A percentile compares a stretch with the other conserved stretches of the same genome.
Evolutionary conservation across 2,797 vertebrate species (phyloP).

Genomic region (Gymnothorax reevesii): DNA sequence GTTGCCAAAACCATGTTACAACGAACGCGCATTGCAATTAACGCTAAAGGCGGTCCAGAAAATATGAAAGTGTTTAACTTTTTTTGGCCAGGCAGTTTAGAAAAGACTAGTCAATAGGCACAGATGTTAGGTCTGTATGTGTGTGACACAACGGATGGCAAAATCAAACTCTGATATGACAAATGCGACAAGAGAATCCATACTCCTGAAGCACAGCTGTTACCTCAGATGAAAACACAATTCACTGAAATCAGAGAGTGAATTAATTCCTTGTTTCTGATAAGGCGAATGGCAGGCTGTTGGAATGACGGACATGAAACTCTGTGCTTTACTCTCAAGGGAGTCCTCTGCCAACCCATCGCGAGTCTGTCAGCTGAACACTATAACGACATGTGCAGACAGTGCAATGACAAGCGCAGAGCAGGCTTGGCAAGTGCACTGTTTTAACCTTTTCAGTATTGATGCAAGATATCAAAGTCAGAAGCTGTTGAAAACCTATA

Average conservation of each 20-base stretch:
- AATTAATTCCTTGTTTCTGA: slow-evolving; percentile 20
- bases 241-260: background rate
- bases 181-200: slow-evolving; percentile 7
- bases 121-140: background rate
- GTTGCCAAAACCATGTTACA: too few relatives aligned
- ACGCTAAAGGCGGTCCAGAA: too few relatives aligned
- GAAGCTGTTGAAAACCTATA: too few relatives aligned
- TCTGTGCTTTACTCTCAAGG: slow-evolving; percentile 5
- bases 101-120: background rate
- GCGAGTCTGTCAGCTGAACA: background rate
- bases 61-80: too few relatives aligned
- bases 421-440: background rate
- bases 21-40: too few relatives aligned
- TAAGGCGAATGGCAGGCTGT: slow-evolving; percentile 11
- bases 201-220: background rate
- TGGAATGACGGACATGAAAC: slow-evolving; percentile 14
- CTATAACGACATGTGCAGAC: background rate
- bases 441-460: background rate
- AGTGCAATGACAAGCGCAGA: background rate
- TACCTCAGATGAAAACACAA: background rate
- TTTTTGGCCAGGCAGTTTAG: background rate
- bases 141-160: background rate
- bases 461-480: too few relatives aligned
- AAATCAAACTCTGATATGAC: slow-evolving; percentile 5
- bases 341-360: background rate